A percentile compares a stretch with the other conserved stretches of the same genome.
Conservation (phyloP, 2,888 invertebrate species). For the Lithosia quadra region DNA sequence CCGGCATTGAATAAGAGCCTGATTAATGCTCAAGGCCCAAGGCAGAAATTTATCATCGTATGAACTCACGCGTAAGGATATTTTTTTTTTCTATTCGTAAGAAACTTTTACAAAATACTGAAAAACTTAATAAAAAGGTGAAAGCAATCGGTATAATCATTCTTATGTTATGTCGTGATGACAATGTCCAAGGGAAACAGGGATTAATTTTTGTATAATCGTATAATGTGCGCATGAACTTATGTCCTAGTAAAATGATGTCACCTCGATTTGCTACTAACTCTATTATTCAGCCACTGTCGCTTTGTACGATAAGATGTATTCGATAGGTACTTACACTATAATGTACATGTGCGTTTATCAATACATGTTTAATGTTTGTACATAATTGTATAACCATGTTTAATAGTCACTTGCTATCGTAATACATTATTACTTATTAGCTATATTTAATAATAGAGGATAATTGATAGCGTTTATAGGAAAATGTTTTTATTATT, state of each 20-base stretch:
- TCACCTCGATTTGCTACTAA: slow-evolving; percentile 17
- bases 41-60: too few relatives aligned
- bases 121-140: too few relatives aligned
- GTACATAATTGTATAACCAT: slow-evolving; percentile 2
- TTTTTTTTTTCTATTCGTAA: too few relatives aligned
- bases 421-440: not conserved
- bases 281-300: slow-evolving; percentile 27
- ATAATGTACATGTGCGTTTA: not conserved
- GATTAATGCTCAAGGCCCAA: too few relatives aligned
- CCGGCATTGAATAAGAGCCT: too few relatives aligned
- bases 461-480: not conserved
- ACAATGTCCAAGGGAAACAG: too few relatives aligned
- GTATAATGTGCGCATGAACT: not conserved
- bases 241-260: slow-evolving; percentile 23
- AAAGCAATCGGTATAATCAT: too few relatives aligned
- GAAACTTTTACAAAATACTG: too few relatives aligned
- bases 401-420: not conserved
- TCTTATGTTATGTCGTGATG: too few relatives aligned
- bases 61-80: too few relatives aligned
- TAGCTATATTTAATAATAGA: not conserved
- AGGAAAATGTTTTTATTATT: not conserved
- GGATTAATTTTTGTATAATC: too few relatives aligned
- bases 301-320: not conserved
- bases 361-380: slow-evolving; percentile 8
- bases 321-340: not conserved